Evolutionary conservation across 2,888 invertebrate species (phyloP), one percentile per base, ranked within the genome.

Genomic region (Steromphala cineraria): DNA sequence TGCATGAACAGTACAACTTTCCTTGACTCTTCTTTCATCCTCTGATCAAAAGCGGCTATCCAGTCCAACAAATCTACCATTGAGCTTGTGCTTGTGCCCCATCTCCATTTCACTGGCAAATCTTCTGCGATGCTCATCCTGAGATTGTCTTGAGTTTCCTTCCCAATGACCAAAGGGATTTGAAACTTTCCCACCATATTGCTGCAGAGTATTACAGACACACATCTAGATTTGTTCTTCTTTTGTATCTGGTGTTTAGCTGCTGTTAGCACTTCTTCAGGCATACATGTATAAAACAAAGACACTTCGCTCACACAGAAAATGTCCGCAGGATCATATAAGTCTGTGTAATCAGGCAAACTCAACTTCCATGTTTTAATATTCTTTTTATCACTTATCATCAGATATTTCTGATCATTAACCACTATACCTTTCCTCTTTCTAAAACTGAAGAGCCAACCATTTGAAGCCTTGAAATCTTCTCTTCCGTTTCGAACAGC

Each of bases 381-480:
- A 24, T 62, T 28, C 17, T 24, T 62, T 17, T 62, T n/a, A 24
- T 62, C 62, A 62, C 62, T 28, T 28, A 62, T 62, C 13, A 62
- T 28, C 24, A 62, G 28, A 62, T 62, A 28, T 28, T 62, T 62
- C 24, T 62, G 31, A 13, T 77, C 56, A 24, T 55, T 53, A 19
- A 71, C 52, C 17, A 79, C 82, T n/a, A 82, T 78, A 17, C 28
- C 28, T 36, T 76, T 77, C 28, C 80, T 31, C 8, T 19, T 74
- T n/a, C 55, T 28, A 21, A 75, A 80, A 46, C 82, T 80, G 40
- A 78, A 75, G 15, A 82, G 53, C 82, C 83, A 83, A 10, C 81
- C 83, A 67, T 77, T 81, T 5, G 83, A 83, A 15, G 83, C 81
- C 36, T 83, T 83, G 55, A 83, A 83, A 3, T 83, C 80, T 5